phyloP scores from a whole-genome alignment of 1,140 invertebrate genomes.

The Triops cancriformis region DNA sequence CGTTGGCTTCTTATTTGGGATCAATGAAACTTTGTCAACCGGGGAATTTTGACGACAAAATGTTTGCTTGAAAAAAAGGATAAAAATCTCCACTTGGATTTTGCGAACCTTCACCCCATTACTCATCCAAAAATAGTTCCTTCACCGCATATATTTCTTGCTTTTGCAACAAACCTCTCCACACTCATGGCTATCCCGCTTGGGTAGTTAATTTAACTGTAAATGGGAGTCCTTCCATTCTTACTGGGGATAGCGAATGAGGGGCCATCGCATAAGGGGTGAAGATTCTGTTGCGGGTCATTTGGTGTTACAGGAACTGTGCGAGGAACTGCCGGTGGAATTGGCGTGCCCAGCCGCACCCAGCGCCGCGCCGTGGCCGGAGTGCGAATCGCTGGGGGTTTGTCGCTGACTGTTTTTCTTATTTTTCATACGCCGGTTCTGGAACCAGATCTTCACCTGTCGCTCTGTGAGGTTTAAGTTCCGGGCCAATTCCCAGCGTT shows the following conservation, averaged over 20 bases:
- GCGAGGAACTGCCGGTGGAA: conserved; percentile 8
- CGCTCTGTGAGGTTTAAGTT: conserved; percentile 88
- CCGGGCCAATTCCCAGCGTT: conserved; percentile 88
- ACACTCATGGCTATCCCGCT: neutral
- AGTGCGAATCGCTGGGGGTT: conserved; percentile 34
- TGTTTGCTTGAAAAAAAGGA: neutral
- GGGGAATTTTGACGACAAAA: neutral
- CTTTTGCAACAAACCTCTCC: neutral
- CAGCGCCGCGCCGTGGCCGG: conserved; percentile 22
- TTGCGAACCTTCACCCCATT: neutral
- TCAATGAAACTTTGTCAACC: neutral
- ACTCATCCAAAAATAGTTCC: conserved; percentile 8
- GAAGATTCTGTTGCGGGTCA: conserved; percentile 12
- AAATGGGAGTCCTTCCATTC: neutral
- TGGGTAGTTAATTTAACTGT: neutral
- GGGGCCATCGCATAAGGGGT: neutral
- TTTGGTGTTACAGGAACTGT: conserved; percentile 13
- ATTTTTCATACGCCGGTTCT: conserved; percentile 98
- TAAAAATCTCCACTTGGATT: neutral
- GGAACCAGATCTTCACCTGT: conserved; percentile 89
- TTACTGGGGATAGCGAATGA: conserved; percentile 5
- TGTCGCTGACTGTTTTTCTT: conserved; percentile 93
- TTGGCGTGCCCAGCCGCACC: neutral
- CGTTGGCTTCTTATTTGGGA: conserved; percentile 13
- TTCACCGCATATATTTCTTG: neutral